Percentiles rank a stretch among this genome's conserved stretches.
Evolutionary conservation across 2,888 invertebrate genomes (phyloP).

Genomic region (Atherix ibis): DNA sequence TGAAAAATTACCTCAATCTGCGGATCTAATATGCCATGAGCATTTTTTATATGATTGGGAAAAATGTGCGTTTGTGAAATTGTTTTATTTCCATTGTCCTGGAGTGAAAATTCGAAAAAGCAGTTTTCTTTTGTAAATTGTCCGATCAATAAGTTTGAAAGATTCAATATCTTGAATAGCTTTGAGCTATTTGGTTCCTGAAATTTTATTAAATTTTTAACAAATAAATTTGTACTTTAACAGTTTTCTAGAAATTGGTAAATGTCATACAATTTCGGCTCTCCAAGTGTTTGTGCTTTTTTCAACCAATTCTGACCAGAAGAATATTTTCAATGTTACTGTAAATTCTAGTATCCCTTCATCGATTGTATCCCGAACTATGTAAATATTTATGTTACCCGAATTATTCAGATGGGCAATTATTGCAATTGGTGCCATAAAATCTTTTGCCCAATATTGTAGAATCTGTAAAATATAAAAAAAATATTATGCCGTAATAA

Average conservation of each 20-base stretch:
- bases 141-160: constrained; percentile 17
- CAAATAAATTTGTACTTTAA: no score
- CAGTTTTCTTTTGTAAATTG: constrained; percentile 18
- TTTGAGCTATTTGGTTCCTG: constrained; percentile 28
- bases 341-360: constrained; percentile 30
- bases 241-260: no score
- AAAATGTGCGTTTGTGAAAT: constrained; percentile 54
- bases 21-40: constrained; percentile 37
- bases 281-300: constrained; percentile 18
- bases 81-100: constrained; percentile 28
- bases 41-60: constrained; percentile 40
- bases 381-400: constrained; percentile 41
- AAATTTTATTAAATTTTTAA: background rate
- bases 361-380: constrained; percentile 46
- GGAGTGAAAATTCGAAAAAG: constrained; percentile 35
- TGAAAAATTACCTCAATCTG: constrained; percentile 44
- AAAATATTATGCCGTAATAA: background rate
- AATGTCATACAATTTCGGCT: constrained; percentile 20
- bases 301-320: constrained; percentile 39
- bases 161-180: constrained; percentile 22
- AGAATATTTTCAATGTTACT: constrained; percentile 41
- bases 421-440: constrained; percentile 65
- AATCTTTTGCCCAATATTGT: constrained; percentile 75
- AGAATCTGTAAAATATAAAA: constrained; percentile 28
- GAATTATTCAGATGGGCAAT: constrained; percentile 39